Base-by-base conservation (phyloP, 92 coral and sea anemone genomes). In the Epizoanthus fatuus region DNA sequence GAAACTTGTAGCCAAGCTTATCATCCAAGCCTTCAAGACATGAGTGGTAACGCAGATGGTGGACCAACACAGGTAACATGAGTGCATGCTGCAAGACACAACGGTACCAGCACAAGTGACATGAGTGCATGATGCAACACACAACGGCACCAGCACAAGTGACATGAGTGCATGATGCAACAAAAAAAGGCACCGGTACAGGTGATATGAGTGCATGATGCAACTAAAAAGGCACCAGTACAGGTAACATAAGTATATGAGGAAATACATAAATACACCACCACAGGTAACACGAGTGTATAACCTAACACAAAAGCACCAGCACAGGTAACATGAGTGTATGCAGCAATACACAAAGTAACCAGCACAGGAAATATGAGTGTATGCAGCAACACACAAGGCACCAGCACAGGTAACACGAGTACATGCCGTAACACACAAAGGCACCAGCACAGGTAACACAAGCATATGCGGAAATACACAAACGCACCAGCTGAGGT, bases 31-130 rank as follows among this genome's bases (percentile, higher is more conserved):
- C 62, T 79, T 88, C 93, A 13, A 97, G 90, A 72, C 97, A 84
- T 62, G 82, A 73, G 94, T 97, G 97, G 73, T 97, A 95, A 8
- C 99, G 93, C 6, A 93, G 79, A 58, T 97, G 99, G 77, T 97
- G 99, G 14, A 93, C 96, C 14, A 97, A 81, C 1, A 97, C 98
- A 17, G 99, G 99, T 22, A 97, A 88, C 65, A 97, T 84, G 80
- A 97, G 86, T 13, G 98, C 99, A 60, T 93, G 98, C 99, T 97
- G 63, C 15, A 63, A 89, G 9, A 60, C 39, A 60, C 29, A 19
- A 5, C 39, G 59, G 60, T 2, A 32, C 14, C 38, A 78, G 17
- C 2, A 70, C 84, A 53, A 6, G 0, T 12, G 11, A 52, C 9
- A 10, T 45, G 14, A 38, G 19, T 35, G 12, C 17, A 25, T 39